phyloP scores from a whole-genome alignment of 2,888 invertebrate genomes.

The Drepanosiphum platanoidis region DNA sequence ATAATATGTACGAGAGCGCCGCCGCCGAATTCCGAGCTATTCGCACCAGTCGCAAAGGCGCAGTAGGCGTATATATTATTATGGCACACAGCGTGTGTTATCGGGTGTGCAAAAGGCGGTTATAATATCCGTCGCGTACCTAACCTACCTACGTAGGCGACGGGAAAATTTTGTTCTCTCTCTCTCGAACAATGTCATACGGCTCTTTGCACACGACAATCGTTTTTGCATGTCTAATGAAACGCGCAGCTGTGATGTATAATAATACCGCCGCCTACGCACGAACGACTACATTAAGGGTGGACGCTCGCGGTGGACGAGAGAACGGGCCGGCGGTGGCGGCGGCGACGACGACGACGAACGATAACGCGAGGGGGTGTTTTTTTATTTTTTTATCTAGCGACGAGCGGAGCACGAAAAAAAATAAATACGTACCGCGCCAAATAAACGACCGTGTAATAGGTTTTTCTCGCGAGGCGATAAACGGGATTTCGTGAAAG shows the following conservation, averaged over 20 bases:
- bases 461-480: slow-evolving; percentile 54
- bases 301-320: neutral
- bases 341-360: neutral
- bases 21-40: neutral
- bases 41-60: too few species aligned
- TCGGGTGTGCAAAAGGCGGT: slow-evolving; percentile 60
- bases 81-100: slow-evolving; percentile 20
- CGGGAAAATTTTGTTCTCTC: neutral
- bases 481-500: slow-evolving; percentile 57
- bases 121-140: too few species aligned
- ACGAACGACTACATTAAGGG: neutral
- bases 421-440: slow-evolving; percentile 35
- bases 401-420: neutral
- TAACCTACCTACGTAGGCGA: neutral
- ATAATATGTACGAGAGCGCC: too few species aligned
- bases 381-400: too few species aligned
- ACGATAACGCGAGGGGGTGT: slow-evolving; percentile 46
- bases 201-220: slow-evolving; percentile 31
- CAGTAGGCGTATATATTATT: neutral
- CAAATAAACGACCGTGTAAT: slow-evolving; percentile 62
- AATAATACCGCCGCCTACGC: slow-evolving; percentile 25
- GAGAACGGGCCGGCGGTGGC: neutral
- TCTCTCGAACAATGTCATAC: neutral
- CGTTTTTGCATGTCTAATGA: slow-evolving; percentile 60
- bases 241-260: slow-evolving; percentile 50